Evolutionary conservation across 2,888 invertebrate genomes (phyloP), one percentile per base, ranked within the genome.

Genomic region (Rhimphoctona megacephalus): DNA sequence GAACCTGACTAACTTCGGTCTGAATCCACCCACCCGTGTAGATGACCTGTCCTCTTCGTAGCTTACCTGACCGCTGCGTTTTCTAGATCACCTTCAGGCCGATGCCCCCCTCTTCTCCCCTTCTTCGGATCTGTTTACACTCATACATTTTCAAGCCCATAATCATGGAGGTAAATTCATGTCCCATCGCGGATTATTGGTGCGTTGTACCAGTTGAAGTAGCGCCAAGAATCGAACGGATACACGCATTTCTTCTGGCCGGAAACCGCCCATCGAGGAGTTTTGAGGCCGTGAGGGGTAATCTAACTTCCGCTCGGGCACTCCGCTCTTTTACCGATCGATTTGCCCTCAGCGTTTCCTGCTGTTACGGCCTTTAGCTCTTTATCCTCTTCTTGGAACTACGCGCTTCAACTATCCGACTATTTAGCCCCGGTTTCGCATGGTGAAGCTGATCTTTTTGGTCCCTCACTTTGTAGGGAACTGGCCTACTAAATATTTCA

Each of bases 11-110:
- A 90, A 91, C 91, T 90, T 90, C 90, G 90, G 88, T 87, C 89
- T 86, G 89, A 91, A 90, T 90, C 88, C 90, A 91, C 85, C 90
- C 90, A 89, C 89, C 92, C 90, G 90, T 91, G 89, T 87, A 90
- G 90, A 89, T 90, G 92, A 91, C 90, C 91, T 88, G 90, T 90
- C 90, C 90, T 88, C 88, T 89, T 90, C 87, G 85, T 83, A 87
- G 88, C 85, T 89, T 89, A 88, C 87, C 88, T 87, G 88, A 87
- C 86, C 84, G 84, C 76, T 88, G 88, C 88, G 85, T 88, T 89
- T 88, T 88, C 85, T 85, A 82, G 87, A 89, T 89, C 88, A 85
- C 43, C 52, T 73, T 86, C 74, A 72, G 74, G 39, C 67, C 11
- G 39, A 69, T 46, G 17, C 19, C 67, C 69, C 54, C 25, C 54